A percentile compares a stretch with the other conserved stretches of the same genome.
phyloP scores from a whole-genome alignment of 2,113 vertebrate species.

The Chlorodrepanis virens region DNA sequence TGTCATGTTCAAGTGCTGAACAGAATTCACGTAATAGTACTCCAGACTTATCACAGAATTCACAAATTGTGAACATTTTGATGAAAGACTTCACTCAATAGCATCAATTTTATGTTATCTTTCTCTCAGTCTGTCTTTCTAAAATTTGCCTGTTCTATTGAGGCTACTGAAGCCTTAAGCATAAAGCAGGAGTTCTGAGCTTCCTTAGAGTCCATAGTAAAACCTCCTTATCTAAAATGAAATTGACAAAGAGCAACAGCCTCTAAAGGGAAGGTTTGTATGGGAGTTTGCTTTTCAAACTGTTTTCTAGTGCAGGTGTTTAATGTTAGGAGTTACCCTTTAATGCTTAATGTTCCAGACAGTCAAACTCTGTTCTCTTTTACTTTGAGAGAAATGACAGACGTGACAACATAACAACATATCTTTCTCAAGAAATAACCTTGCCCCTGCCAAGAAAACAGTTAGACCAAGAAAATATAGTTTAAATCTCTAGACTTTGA shows the following conservation, averaged over 20 bases:
- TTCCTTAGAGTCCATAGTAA: slow-evolving; percentile 5
- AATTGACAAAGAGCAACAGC: neutral
- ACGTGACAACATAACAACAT: neutral
- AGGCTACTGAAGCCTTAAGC: neutral
- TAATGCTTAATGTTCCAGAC: neutral
- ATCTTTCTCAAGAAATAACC: neutral
- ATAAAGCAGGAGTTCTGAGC: neutral
- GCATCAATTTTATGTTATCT: neutral
- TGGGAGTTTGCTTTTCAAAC: slow-evolving; percentile 4
- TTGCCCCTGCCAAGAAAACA: neutral
- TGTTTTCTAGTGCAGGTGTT: neutral
- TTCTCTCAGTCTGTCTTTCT: neutral
- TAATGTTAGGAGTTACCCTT: neutral
- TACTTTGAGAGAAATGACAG: slow-evolving; percentile 8
- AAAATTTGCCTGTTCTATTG: neutral
- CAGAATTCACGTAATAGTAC: neutral
- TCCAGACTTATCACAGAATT: neutral
- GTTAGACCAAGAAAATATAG: neutral
- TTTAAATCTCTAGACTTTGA: neutral
- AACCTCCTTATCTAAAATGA: slow-evolving; percentile 6
- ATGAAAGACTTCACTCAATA: neutral
- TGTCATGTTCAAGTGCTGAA: slow-evolving; percentile 1
- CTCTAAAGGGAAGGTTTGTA: slow-evolving; percentile 65
- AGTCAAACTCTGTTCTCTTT: neutral
- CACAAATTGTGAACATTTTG: neutral